A percentile compares a stretch with the other conserved stretches of the same genome.
These are phyloP conservation scores for Apis florea DNA, from an alignment of 1,140 invertebrate species.

Conservation along the genomic window DNA sequence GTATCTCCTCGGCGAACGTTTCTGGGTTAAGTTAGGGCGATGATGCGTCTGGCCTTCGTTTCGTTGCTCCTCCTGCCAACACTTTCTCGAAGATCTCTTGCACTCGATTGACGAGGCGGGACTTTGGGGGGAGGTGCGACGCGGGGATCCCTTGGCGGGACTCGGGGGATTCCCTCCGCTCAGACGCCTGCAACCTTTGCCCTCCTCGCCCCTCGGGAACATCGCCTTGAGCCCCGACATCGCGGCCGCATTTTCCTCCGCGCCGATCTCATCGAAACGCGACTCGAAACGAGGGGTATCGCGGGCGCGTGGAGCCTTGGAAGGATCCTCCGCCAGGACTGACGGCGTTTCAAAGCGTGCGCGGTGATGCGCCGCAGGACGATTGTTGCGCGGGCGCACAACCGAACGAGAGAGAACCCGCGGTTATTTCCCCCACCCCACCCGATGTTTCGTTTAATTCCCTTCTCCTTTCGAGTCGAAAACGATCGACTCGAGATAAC, in stretches of 20 bases:
- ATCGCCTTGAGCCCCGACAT: slow-evolving; percentile 69
- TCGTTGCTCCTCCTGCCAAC: slow-evolving; percentile 45
- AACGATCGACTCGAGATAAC: too few relatives aligned
- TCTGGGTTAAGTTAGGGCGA: too few relatives aligned
- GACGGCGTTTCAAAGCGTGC: slow-evolving; percentile 66
- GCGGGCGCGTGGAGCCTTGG: slow-evolving; percentile 48
- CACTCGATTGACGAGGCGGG: neutral
- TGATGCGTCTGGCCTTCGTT: slow-evolving; percentile 5
- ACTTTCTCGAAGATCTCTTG: slow-evolving; percentile 51
- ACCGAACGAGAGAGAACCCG: slow-evolving; percentile 26
- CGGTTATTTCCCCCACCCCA: too few relatives aligned
- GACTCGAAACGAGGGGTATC: too few relatives aligned
- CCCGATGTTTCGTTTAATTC: too few relatives aligned
- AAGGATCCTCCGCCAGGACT: slow-evolving; percentile 73
- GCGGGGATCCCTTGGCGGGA: slow-evolving; percentile 37
- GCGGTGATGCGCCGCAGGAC: slow-evolving; percentile 65
- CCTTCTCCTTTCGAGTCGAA: too few relatives aligned
- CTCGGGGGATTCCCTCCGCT: slow-evolving; percentile 30
- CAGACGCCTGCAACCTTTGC: slow-evolving; percentile 51
- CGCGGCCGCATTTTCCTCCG: slow-evolving; percentile 43
- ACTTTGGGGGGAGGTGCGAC: neutral
- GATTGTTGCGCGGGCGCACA: slow-evolving; percentile 64
- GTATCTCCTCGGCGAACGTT: slow-evolving; percentile 52
- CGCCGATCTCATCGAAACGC: too few relatives aligned
- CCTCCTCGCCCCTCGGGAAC: slow-evolving; percentile 45